Evolutionary conservation across 2,888 invertebrate species (phyloP).

Genomic region (Parasteatoda lunata): DNA sequence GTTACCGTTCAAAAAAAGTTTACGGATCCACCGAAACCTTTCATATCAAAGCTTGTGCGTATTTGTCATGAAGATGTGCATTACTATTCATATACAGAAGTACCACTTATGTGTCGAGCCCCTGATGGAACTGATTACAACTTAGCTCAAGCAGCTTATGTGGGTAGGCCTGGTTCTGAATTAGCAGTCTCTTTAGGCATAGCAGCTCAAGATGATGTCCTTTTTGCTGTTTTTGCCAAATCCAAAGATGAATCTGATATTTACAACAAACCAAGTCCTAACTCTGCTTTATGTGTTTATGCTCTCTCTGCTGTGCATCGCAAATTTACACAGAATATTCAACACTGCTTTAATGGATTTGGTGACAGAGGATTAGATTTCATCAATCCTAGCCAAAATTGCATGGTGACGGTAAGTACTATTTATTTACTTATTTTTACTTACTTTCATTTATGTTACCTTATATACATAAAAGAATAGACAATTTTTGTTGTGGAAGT

Average conservation of each 20-base stretch:
- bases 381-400: conserved; percentile 91
- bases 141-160: conserved; percentile 93
- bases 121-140: conserved; percentile 85
- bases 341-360: conserved; percentile 93
- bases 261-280: conserved; percentile 78
- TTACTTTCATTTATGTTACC: too few species aligned
- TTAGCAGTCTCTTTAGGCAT: conserved; percentile 92
- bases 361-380: conserved; percentile 94
- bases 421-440: not conserved
- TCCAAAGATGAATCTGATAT: conserved; percentile 78
- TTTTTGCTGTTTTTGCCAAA: conserved; percentile 95
- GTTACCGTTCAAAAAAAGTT: conserved; percentile 93
- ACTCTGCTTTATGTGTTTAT: conserved; percentile 91
- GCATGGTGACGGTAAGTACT: conserved; percentile 87
- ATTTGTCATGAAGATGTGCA: conserved; percentile 96
- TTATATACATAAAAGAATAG: conserved; percentile 1
- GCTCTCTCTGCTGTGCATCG: conserved; percentile 91
- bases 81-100: conserved; percentile 98
- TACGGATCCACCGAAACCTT: conserved; percentile 83
- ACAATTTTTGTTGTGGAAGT: not conserved
- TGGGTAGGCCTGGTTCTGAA: conserved; percentile 94
- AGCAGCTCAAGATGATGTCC: conserved; percentile 93
- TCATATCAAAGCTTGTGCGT: conserved; percentile 93
- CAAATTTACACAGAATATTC: conserved; percentile 97
- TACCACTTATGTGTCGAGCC: conserved; percentile 93